phyloP scores from a whole-genome alignment of 2,113 vertebrate species.

The Oreochromis aureus region DNA sequence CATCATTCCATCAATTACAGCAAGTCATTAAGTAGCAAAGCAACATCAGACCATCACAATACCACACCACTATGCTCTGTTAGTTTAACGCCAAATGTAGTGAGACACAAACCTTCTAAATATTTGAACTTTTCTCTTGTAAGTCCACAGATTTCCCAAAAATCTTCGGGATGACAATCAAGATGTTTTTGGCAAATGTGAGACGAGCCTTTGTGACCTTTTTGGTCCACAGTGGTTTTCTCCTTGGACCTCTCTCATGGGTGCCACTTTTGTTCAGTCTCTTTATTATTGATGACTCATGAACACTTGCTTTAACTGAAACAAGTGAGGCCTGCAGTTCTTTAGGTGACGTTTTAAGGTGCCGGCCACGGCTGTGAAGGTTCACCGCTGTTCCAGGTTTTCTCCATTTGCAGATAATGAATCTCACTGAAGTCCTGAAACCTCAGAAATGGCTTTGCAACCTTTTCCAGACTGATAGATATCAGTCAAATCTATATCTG shows the following conservation, averaged over 20 bases:
- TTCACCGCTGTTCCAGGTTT: too few relatives aligned
- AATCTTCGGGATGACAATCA: background rate
- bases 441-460: too few relatives aligned
- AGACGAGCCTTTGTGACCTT: background rate
- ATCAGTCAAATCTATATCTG: background rate
- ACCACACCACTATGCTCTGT: background rate
- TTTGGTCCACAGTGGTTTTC: background rate
- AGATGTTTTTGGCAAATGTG: background rate
- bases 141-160: background rate
- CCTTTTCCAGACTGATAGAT: too few relatives aligned
- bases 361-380: too few relatives aligned
- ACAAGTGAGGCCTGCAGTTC: too few relatives aligned
- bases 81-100: background rate
- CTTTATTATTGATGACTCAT: too few relatives aligned
- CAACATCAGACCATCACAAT: background rate
- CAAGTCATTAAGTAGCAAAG: background rate
- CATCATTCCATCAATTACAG: background rate
- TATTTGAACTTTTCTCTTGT: background rate
- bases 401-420: too few relatives aligned
- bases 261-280: too few relatives aligned
- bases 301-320: too few relatives aligned
- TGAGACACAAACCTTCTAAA: background rate
- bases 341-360: too few relatives aligned
- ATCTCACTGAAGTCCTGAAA: too few relatives aligned
- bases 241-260: too few relatives aligned